Evolutionary conservation across 2,113 vertebrate species (phyloP), one percentile per base, ranked within the genome.

Genomic region (Alethe diademata): DNA sequence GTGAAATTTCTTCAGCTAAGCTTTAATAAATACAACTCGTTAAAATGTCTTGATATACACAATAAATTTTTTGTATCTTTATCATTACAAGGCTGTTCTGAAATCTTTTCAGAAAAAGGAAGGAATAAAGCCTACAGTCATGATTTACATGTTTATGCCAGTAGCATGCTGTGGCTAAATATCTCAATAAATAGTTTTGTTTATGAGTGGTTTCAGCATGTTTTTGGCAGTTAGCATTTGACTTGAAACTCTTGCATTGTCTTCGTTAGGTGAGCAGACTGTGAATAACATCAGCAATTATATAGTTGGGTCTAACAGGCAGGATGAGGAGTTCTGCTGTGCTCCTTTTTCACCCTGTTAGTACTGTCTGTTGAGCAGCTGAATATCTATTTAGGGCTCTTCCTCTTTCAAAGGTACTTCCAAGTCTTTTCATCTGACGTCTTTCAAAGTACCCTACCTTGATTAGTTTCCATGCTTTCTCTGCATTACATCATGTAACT

Each of bases 381-480:
- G 69, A 89, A 56, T 66, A 58, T 69, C 57, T 88, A 54, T 83
- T 93, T 76, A 57, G 23, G 66, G 20, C 6, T 2, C 42, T 88
- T 90, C 42, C 43, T 93, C 22, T 79, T 40, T 38, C 45, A 33
- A 93, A 93, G 53, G n/a, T 56, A 22, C 36, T 88, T 53, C 75
- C 73, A 90, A 36, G 45, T 61, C 79, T 92, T 92, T 88, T 92
- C 64, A 91, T 87, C 47, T 62, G 31, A 48, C 26, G 36, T 76
- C 50, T 86, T 96, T 92, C 66, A 36, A 89, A 82, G 20, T 48
- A 73, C 33, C 51, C 19, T 87, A 47, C 91, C 96, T 94, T 80
- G 85, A 92, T 92, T 86, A 53, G 62, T 87, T 95, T 87, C 51
- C 48, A 47, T 47, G 20, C 42, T 73, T 93, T 43, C 57, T 62